Base-by-base conservation (phyloP, 2,888 invertebrate genomes). In the Limnephilus auricula region DNA sequence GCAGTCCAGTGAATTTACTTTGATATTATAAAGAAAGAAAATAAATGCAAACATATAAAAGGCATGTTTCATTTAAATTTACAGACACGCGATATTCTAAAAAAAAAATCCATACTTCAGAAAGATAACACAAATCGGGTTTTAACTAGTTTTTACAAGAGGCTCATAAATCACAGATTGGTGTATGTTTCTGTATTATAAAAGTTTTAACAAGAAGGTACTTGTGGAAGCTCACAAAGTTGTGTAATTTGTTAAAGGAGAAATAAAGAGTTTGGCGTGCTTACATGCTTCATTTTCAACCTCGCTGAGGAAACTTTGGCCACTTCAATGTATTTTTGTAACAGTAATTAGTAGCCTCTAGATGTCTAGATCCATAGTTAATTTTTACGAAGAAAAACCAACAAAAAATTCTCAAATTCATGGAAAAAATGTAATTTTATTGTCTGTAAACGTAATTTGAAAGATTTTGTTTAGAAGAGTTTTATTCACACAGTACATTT, bases 121-220 rank as follows among this genome's bases (percentile, higher is more conserved):
- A 25, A 25, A 65, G 65, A 25, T n/a, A 25, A 65, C 2, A 25
- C 65, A 25, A 25, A n/a, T 65, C n/a, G 65, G 65, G 25, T 25
- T 65, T 65, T 25, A n/a, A 25, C 65, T 25, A n/a, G 65, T 65
- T 65, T 9, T 65, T 65, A 25, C 65, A n/a, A 34, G 32, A 88
- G 32, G 78, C 89, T 45, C 82, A 89, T 89, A 89, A 82, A 82
- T 89, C 89, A 89, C 80, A 82, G 82, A 89, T 89, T 89, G 89
- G n/a, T 88, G 32, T 79, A 88, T 78, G 78, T 37, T 88, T 79
- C 78, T 79, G 78, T 88, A 88, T 88, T 78, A 78, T 34, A 31
- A 78, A 88, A 88, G 87, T 88, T 88, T 78, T 34, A 78, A 88
- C 78, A 78, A 37, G 78, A 34, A 32, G 34, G 87, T 79, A 30